These are phyloP conservation scores for Gila orcuttii DNA, from an alignment of 2,113 vertebrate species.

Conservation along the genomic window DNA sequence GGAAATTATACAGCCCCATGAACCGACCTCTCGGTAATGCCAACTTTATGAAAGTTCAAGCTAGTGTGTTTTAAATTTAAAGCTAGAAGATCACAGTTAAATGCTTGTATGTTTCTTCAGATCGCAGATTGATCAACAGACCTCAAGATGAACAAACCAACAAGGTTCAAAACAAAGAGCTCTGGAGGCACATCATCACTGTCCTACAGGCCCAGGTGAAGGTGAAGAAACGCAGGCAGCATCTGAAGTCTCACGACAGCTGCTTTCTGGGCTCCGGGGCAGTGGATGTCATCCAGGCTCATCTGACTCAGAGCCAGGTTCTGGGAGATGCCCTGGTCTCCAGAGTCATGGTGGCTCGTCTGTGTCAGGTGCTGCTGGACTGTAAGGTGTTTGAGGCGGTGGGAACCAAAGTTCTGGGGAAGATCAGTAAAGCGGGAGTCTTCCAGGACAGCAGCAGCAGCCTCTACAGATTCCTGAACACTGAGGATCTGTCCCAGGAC, in stretches of 20 bases:
- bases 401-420: constrained; percentile 83
- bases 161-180: neutral
- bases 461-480: constrained; percentile 86
- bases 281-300: constrained; percentile 83
- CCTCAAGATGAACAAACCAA: neutral
- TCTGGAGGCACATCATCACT: constrained; percentile 47
- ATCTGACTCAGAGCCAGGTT: constrained; percentile 81
- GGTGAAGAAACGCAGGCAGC: constrained; percentile 77
- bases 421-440: constrained; percentile 77
- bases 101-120: constrained; percentile 25
- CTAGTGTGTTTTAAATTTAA: neutral
- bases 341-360: constrained; percentile 82
- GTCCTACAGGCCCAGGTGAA: constrained; percentile 52
- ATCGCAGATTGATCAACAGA: constrained; percentile 9
- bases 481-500: constrained; percentile 62
- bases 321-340: constrained; percentile 80
- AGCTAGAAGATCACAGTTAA: neutral
- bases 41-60: neutral
- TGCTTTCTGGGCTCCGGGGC: constrained; percentile 93
- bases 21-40: constrained; percentile 31
- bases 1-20: constrained; percentile 49
- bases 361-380: constrained; percentile 92
- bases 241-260: constrained; percentile 83
- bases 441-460: constrained; percentile 90
- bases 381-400: constrained; percentile 88